A percentile compares a stretch with the other conserved stretches of the same genome.
Evolutionary conservation across 2,888 invertebrate genomes (phyloP).

Genomic region (Pedicia rivosa): DNA sequence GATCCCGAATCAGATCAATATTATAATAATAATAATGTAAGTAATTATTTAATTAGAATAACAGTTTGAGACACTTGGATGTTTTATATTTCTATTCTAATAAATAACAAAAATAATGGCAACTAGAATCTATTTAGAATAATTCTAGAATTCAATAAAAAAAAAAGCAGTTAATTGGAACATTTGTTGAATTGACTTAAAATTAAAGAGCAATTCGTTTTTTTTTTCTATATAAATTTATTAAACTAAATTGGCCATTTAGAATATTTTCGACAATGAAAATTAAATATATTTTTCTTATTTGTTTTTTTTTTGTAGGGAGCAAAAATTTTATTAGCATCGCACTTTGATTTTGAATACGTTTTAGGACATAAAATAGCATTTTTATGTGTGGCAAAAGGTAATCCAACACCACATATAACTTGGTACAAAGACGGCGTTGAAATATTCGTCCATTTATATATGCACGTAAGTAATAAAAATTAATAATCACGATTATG

Average conservation of each 20-base stretch:
- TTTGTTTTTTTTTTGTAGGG: no score
- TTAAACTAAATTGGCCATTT: no score
- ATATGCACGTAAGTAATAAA: slow-evolving; percentile 66
- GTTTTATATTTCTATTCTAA: not conserved
- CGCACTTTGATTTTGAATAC: slow-evolving; percentile 88
- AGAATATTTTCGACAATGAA: no score
- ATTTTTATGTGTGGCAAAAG: slow-evolving; percentile 80
- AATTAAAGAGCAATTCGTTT: no score
- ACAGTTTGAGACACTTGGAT: not conserved
- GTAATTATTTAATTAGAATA: slow-evolving; percentile 20
- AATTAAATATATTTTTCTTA: no score
- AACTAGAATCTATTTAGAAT: no score
- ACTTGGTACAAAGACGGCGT: slow-evolving; percentile 94
- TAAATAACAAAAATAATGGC: no score
- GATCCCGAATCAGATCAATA: slow-evolving; percentile 84
- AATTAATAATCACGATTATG: no score
- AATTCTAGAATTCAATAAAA: no score
- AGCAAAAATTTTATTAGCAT: slow-evolving; percentile 74
- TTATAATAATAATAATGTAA: slow-evolving; percentile 75
- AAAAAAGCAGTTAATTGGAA: no score
- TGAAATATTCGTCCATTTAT: slow-evolving; percentile 79
- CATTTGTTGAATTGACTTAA: no score
- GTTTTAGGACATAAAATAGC: slow-evolving; percentile 88
- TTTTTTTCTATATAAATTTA: no score
- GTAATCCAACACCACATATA: slow-evolving; percentile 77